Evolutionary conservation across 2,113 vertebrate genomes (phyloP), one percentile per base, ranked within the genome.

Genomic region (Pteronura brasiliensis): DNA sequence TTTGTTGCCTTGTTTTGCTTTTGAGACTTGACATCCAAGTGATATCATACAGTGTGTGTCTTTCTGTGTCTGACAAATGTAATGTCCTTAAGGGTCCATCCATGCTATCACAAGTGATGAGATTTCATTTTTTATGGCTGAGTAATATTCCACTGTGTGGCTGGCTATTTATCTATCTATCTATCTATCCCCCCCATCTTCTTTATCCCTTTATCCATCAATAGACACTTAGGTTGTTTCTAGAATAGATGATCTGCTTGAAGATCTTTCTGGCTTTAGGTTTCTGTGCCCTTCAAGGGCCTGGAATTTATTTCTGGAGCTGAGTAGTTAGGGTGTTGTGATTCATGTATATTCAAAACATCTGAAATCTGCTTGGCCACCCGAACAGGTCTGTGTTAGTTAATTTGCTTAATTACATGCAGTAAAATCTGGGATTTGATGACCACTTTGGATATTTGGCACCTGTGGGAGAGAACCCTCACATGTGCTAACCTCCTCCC

Each of bases 341-440:
- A 93, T 47, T 95, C 82, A 76, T 25, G 31, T 91, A 67, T 96
- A 91, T 93, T 77, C 36, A 63, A 91, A 86, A 79, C 21, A 71
- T 77, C 36, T 76, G 82, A 44, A 57, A 57, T 96, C 63, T 95
- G 76, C 71, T 81, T 71, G 86, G 63, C 47, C n/a, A 49, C 86
- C 77, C 83, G 52, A 65, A 81, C 14, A 61, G 31, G 34, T 36
- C 79, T 74, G 52, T 20, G 47, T 67, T 39, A 72, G 69, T 90
- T 94, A 74, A 84, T 77, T 79, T 90, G 77, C 81, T 88, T 84
- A 93, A 76, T 83, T 80, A 12, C 55, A 39, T 80, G 36, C 42
- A 90, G 82, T 80, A n/a, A 72, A 83, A 83, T 79, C 69, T 95
- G 67, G 69, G 74, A 79, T 90, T 95, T 77, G 57, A 93, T 81